These are phyloP conservation scores for Colaptes auratus DNA, from an alignment of 2,113 vertebrate species.

Conservation along the genomic window DNA sequence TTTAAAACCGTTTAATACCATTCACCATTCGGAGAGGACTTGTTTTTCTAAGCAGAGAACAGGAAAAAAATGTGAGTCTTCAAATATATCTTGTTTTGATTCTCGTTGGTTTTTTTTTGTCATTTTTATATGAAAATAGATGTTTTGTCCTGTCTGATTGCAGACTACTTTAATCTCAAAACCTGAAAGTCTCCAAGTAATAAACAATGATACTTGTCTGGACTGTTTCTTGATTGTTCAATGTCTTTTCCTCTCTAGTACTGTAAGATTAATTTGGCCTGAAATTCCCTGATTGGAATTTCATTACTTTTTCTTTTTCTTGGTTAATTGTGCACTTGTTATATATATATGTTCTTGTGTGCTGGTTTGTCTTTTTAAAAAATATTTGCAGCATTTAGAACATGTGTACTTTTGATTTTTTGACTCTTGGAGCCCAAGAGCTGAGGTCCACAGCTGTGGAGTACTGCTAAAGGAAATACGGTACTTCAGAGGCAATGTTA, in stretches of 20 bases:
- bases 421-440: background rate
- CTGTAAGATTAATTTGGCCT: background rate
- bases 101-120: background rate
- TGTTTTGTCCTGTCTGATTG: background rate
- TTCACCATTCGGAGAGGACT: background rate
- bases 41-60: background rate
- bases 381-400: background rate
- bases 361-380: background rate
- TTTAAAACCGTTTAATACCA: accelerated
- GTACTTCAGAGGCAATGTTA: background rate
- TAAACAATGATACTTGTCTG: background rate
- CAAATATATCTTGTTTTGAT: background rate
- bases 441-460: background rate
- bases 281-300: background rate
- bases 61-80: background rate
- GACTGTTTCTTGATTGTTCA: background rate
- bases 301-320: background rate
- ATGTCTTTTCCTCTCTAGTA: background rate
- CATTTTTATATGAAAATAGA: background rate
- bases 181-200: background rate
- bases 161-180: background rate
- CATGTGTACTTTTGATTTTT: background rate
- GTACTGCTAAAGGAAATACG: accelerated
- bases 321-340: background rate
- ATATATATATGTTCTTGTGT: background rate